Base-by-base conservation (phyloP, 2,888 invertebrate species). In the Dioctria linearis region DNA sequence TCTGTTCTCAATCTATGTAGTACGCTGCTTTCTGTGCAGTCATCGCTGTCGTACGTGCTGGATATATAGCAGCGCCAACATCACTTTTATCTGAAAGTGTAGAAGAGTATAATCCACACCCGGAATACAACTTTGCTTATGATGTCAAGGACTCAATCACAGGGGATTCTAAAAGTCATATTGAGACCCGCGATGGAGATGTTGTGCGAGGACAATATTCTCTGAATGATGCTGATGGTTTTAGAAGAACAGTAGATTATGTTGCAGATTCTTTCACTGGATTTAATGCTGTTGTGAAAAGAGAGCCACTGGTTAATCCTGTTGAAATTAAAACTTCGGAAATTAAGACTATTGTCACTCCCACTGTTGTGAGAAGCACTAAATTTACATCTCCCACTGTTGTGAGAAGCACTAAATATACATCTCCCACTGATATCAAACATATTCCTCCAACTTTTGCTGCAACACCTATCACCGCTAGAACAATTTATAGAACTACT, bases 141-240 rank as follows among this genome's bases (percentile, higher is more conserved):
- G 89, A 89, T 80, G 87, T 89, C 39, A 88, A 89, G 83, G 89
- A 89, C 83, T 85, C 86, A 63, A 82, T 89, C 5, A 87, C 89
- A 9, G 89, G 89, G 46, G 89, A 89, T 78, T 88, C 88, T 3
- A 89, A 89, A 84, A 88, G 85, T 65, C 88, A 88, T 83, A 87
- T 88, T 49, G 89, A 89, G 84, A 86, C 85, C 42, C 89, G 89
- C 67, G 87, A 89, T 81, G 89, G 89, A 69, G 88, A 88, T 81
- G 83, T 88, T 39, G 89, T 89, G 9, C 87, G 87, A 83, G 89
- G 89, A 42, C 89, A 89, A 83, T 89, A 89, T 84, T 89, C 89
- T 3, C 84, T 89, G 83, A 86, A 88, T 80, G 89, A 89, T 80
- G 86, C 89, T 81, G 89, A 89, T 85, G 89, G 89, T 8, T 87